Evolutionary conservation across 2,888 invertebrate genomes (phyloP), one percentile per base, ranked within the genome.

Genomic region (Oscheius sp.): DNA sequence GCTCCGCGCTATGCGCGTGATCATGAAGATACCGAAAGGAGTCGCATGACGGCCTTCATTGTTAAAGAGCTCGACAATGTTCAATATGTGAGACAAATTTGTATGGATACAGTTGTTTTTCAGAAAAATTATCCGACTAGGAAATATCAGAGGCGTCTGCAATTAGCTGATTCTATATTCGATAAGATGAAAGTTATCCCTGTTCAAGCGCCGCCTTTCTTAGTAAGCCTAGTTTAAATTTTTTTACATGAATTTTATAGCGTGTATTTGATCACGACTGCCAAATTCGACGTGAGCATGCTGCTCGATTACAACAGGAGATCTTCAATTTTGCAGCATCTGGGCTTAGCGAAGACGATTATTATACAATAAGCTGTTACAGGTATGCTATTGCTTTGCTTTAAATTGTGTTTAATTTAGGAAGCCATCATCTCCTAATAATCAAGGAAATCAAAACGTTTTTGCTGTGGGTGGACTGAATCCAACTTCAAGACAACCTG

Each of bases 301-400:
- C 46, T 43, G 58, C 41, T 2, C 41, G 45, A 21, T 43, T 71
- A 25, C 63, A 63, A 13, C 52, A 61, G 1, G 63, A 71, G 45
- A 63, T 71, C 1, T 63, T 63, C 43, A 43, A 64, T 7, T 71
- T 71, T 29, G 61, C 63, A 13, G 43, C 63, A 21, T 43, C 43
- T 21, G 41, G 58, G 12, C 45, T 69, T 5, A 12, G 16, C 23
- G 46, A 46, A 18, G 56, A 56, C 1, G 69, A 56, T n/a, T 58
- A 18, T 58, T 56, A 45, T 25, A 27, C 56, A 1, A 69, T 58
- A 21, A 43, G 56, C 21, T 45, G 46, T 45, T 45, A 43, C 58
- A 43, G 12, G 53, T 69, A 41, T 45, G 13, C 41, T n/a, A n/a
- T n/a, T n/a, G n/a, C n/a, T n/a, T n/a, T n/a, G n/a, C n/a, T 49